A percentile compares a stretch with the other conserved stretches of the same genome.
phyloP scores from a whole-genome alignment of 2,888 invertebrate genomes.

The Andrena chrysosceles region DNA sequence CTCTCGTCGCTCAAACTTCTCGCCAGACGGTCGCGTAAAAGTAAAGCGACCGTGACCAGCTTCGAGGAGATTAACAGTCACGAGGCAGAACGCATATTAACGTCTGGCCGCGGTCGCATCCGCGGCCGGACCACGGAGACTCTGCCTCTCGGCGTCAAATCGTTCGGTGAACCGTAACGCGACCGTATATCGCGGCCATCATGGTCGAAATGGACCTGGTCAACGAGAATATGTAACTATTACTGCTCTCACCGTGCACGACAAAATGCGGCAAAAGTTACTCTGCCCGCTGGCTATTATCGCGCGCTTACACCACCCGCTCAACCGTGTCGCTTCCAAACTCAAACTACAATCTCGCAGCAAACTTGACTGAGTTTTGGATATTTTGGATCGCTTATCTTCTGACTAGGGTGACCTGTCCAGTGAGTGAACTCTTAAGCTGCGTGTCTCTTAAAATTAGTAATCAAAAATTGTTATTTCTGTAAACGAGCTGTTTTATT shows the following conservation, averaged over 20 bases:
- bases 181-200: constrained; percentile 79
- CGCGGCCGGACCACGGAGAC: constrained; percentile 58
- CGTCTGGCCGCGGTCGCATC: constrained; percentile 71
- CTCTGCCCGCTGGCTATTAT: constrained; percentile 45
- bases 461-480: too few relatives aligned
- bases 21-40: constrained; percentile 10
- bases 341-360: background rate
- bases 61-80: constrained; percentile 50
- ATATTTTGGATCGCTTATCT: too few relatives aligned
- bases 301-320: constrained; percentile 18
- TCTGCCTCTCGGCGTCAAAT: constrained; percentile 74
- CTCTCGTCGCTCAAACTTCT: background rate
- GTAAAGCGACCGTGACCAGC: constrained; percentile 43
- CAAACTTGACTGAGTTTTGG: too few relatives aligned
- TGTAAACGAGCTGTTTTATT: too few relatives aligned
- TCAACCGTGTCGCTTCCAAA: background rate
- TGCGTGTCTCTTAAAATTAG: too few relatives aligned
- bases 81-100: constrained; percentile 68
- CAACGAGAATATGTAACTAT: constrained; percentile 71
- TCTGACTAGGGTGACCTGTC: too few relatives aligned
- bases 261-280: constrained; percentile 54
- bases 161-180: constrained; percentile 81
- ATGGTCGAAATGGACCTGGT: constrained; percentile 75
- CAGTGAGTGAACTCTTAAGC: too few relatives aligned
- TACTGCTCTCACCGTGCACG: constrained; percentile 66